Percentiles rank a stretch among this genome's conserved stretches.
phyloP scores from a whole-genome alignment of 2,797 vertebrate genomes.

The Columba guinea region DNA sequence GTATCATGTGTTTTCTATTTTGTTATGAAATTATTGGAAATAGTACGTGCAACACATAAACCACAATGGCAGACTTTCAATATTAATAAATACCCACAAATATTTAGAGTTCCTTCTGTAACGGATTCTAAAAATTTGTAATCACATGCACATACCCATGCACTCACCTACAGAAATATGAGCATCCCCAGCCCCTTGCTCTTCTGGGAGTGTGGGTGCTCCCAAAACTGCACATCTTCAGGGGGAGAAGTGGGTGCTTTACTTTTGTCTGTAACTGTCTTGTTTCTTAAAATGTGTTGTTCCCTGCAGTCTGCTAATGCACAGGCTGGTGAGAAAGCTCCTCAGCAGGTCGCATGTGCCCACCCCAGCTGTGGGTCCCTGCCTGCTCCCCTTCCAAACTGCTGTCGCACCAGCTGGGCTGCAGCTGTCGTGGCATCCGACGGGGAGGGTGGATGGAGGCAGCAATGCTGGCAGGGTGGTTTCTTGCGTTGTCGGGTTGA shows the following conservation, averaged over 20 bases:
- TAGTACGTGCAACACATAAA: neutral
- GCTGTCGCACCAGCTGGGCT: neutral
- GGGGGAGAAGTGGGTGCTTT: fast-evolving
- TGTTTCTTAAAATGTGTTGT: neutral
- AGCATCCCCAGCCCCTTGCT: neutral
- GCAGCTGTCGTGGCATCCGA: fast-evolving
- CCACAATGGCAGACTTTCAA: neutral
- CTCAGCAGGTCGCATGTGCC: neutral
- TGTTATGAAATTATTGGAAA: neutral
- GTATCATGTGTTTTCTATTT: neutral
- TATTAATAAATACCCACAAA: neutral
- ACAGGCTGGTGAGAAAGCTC: neutral
- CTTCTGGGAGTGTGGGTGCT: neutral
- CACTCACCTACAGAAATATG: neutral
- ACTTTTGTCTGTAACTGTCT: neutral
- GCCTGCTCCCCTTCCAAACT: neutral
- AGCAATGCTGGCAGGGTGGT: neutral
- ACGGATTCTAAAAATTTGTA: neutral
- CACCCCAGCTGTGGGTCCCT: neutral
- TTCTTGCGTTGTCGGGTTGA: neutral
- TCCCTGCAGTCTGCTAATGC: neutral
- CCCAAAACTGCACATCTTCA: fast-evolving
- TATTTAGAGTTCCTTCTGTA: neutral
- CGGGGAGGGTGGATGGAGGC: neutral
- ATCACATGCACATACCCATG: neutral